Evolutionary conservation across 2,797 vertebrate species (phyloP), one percentile per base, ranked within the genome.

Genomic region (Echiichthys vipera): DNA sequence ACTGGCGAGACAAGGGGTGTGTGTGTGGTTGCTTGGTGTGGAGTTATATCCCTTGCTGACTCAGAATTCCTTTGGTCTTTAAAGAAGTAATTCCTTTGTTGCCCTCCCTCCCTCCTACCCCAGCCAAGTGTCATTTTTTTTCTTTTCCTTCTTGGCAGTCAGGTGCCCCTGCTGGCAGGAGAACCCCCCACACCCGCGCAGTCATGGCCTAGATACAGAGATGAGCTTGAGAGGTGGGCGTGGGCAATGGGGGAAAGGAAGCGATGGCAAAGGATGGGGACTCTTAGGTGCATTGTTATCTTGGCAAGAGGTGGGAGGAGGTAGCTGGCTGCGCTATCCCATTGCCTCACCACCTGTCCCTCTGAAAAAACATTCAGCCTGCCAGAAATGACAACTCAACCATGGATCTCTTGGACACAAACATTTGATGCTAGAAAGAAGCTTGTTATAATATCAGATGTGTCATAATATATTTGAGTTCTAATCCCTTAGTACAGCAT

Each of bases 281-380:
- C 84, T 81, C 76, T 81, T 74, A 61, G 84, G 68, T 79, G 75
- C 77, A 75, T 81, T 83, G 83, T 86, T 91, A 84, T 91, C 77
- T 88, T 92, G 91, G 90, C 91, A 89, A 84, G 80, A 83, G 71
- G 74, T 67, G 68, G 84, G 83, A 89, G 81, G 81, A 87, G 89
- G 85, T 84, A 78, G 63, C 89, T 79, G 89, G 75, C 88, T 88
- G 89, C 9, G 89, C 90, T 74, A 62, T 91, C 91, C 89, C 84
- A 85, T 88, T 81, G 92, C 86, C 91, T 84, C 71, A 81, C 93
- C 93, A 94, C 92, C 93, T 94, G 93, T 93, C 89, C 88, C 80
- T 63, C 86, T 43, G 59, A 87, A 85, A 81, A 84, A 81, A 72
- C 73, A 65, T 42, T 63, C 56, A 36, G 53, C 49, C 70, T 78